These are phyloP conservation scores for Drosophila sp. DNA, from an alignment of 1,140 invertebrate genomes.

Conservation along the genomic window DNA sequence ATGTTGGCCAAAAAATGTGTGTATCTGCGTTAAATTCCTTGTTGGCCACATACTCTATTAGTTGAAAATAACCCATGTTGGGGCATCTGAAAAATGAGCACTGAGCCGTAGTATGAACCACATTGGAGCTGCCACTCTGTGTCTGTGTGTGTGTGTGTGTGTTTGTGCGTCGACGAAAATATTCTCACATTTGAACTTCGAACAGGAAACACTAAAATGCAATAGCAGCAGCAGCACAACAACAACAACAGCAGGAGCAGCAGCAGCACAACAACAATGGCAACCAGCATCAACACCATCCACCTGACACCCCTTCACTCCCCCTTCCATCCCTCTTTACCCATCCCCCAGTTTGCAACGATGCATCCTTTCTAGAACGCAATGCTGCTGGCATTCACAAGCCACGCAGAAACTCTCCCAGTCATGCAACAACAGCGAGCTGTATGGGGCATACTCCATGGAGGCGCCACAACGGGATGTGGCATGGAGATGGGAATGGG, in stretches of 20 bases:
- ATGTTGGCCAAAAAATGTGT: slow-evolving; percentile 53
- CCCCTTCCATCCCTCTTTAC: no score
- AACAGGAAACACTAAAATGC: slow-evolving; percentile 82
- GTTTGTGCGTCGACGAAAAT: slow-evolving; percentile 57
- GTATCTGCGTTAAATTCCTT: slow-evolving; percentile 57
- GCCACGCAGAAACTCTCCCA: slow-evolving; percentile 64
- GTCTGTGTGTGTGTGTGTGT: neutral
- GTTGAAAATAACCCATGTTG: slow-evolving; percentile 71
- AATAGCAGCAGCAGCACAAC: slow-evolving; percentile 48
- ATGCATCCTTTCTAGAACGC: slow-evolving; percentile 18
- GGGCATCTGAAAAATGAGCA: slow-evolving; percentile 75
- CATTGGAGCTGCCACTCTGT: slow-evolving; percentile 1
- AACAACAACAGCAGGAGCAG: slow-evolving; percentile 29
- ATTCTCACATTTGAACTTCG: slow-evolving; percentile 83
- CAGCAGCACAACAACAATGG: slow-evolving; percentile 45
- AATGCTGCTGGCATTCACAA: slow-evolving; percentile 53
- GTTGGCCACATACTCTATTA: slow-evolving; percentile 72
- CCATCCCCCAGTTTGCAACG: neutral
- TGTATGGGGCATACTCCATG: neutral
- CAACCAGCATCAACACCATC: slow-evolving; percentile 2
- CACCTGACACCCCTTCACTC: neutral
- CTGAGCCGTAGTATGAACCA: slow-evolving; percentile 31
- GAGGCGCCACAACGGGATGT: slow-evolving; percentile 3
- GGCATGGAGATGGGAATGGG: neutral
- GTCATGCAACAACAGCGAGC: slow-evolving; percentile 32